A percentile compares a stretch with the other conserved stretches of the same genome.
phyloP scores from a whole-genome alignment of 2,113 vertebrate species.

The Narcine bancroftii region DNA sequence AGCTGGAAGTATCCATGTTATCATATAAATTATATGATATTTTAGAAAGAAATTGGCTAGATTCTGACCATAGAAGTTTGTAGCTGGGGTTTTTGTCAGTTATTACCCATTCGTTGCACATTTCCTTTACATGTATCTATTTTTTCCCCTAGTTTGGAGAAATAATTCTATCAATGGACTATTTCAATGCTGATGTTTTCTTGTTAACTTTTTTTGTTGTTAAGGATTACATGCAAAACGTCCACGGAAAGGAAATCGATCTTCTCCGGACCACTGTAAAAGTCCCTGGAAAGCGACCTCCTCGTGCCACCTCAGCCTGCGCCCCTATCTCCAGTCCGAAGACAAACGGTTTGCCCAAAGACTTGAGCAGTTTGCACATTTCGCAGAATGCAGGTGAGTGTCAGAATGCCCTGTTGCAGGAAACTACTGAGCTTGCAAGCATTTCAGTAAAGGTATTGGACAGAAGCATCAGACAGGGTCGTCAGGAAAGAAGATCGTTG shows the following conservation, averaged over 20 bases:
- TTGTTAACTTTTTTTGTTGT: neutral
- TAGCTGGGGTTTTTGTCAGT: neutral
- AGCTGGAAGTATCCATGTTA: neutral
- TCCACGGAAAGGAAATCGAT: conserved; percentile 92
- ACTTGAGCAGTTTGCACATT: conserved; percentile 87
- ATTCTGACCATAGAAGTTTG: neutral
- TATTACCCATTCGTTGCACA: too few relatives aligned
- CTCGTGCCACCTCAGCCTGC: conserved; percentile 83
- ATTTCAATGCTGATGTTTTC: neutral
- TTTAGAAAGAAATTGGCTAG: neutral
- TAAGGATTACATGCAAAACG: conserved; percentile 98
- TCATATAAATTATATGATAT: neutral
- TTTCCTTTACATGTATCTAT: neutral
- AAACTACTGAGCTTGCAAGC: neutral
- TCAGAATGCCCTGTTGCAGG: too few relatives aligned
- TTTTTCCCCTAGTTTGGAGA: neutral
- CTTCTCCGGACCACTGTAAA: conserved; percentile 93
- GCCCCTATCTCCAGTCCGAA: conserved; percentile 76
- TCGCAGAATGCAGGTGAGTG: conserved; percentile 72
- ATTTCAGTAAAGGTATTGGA: too few relatives aligned
- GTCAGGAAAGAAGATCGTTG: neutral
- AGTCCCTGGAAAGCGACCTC: conserved; percentile 89
- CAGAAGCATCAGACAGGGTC: neutral
- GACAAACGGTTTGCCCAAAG: conserved; percentile 86
- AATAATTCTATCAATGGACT: neutral